phyloP scores from a whole-genome alignment of 2,113 vertebrate species.

The Apteryx owenii region DNA sequence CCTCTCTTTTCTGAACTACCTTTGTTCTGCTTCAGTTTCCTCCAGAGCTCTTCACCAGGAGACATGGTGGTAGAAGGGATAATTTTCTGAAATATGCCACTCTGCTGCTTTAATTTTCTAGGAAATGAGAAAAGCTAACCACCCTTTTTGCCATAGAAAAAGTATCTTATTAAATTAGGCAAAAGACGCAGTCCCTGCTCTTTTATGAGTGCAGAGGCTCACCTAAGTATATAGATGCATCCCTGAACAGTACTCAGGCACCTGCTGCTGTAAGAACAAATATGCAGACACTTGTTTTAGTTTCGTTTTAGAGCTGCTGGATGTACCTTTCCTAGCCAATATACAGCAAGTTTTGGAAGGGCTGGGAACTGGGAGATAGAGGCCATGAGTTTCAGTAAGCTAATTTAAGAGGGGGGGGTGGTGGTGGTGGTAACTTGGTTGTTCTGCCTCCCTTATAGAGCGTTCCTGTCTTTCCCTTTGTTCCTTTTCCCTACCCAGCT shows the following conservation, averaged over 20 bases:
- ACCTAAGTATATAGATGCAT: not conserved
- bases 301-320: too few species aligned
- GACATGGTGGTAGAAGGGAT: rapidly evolving
- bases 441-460: not conserved
- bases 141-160: not conserved
- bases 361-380: not conserved
- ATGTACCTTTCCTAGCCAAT: too few species aligned
- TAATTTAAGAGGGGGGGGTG: too few species aligned
- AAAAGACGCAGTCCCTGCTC: too few species aligned
- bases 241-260: not conserved
- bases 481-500: not conserved
- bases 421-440: not conserved
- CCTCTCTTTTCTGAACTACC: not conserved
- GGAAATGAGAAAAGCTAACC: not conserved
- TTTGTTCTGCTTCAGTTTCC: not conserved
- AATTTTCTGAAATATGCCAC: not conserved
- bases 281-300: too few species aligned
- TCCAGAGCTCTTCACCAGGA: not conserved
- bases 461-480: not conserved
- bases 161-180: too few species aligned
- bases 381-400: not conserved
- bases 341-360: not conserved
- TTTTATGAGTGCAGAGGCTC: not conserved
- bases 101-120: not conserved
- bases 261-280: not conserved